A percentile compares a stretch with the other conserved stretches of the same genome.
Conservation (phyloP, 1,140 invertebrate species). For the Eumaeus atala region DNA sequence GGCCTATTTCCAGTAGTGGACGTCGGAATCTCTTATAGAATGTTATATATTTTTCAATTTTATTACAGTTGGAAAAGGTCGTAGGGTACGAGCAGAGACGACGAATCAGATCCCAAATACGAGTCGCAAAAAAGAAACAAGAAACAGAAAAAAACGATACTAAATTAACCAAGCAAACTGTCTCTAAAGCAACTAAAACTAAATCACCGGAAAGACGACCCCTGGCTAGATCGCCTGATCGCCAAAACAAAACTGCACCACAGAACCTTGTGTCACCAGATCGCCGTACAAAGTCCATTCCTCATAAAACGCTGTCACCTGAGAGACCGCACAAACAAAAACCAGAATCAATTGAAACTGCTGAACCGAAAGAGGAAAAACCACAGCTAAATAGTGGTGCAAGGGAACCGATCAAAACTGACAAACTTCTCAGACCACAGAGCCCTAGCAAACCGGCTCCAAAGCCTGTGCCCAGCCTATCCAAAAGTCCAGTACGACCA, state of each 20-base stretch:
- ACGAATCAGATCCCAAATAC: conserved; percentile 83
- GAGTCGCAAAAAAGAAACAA: conserved; percentile 77
- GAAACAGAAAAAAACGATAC: conserved; percentile 39
- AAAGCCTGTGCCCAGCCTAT: conserved; percentile 26
- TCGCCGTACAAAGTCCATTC: conserved; percentile 28
- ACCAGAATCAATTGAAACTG: conserved; percentile 7
- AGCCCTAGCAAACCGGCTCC: conserved; percentile 44
- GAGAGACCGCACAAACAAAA: conserved; percentile 23
- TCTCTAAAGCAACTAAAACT: conserved; percentile 32
- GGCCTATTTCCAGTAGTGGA: too few species aligned
- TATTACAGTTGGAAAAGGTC: conserved; percentile 81
- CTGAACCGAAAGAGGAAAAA: conserved; percentile 23
- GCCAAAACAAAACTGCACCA: conserved; percentile 19
- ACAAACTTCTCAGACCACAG: conserved; percentile 31
- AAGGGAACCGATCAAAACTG: conserved; percentile 32
- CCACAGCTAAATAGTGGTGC: conserved; percentile 35
- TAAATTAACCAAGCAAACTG: conserved; percentile 30
- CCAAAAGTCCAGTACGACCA: conserved; percentile 42
- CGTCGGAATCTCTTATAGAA: too few species aligned
- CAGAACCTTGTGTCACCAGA: conserved; percentile 38
- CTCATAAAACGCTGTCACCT: conserved; percentile 29
- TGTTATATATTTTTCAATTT: conserved; percentile 10
- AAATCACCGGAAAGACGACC: conserved; percentile 39
- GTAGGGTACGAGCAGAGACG: conserved; percentile 83
- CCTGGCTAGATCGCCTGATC: conserved; percentile 29